Percentiles rank a stretch among this genome's conserved stretches.
Conservation (phyloP, 1,140 invertebrate genomes). For the Hycleus cichorii region DNA sequence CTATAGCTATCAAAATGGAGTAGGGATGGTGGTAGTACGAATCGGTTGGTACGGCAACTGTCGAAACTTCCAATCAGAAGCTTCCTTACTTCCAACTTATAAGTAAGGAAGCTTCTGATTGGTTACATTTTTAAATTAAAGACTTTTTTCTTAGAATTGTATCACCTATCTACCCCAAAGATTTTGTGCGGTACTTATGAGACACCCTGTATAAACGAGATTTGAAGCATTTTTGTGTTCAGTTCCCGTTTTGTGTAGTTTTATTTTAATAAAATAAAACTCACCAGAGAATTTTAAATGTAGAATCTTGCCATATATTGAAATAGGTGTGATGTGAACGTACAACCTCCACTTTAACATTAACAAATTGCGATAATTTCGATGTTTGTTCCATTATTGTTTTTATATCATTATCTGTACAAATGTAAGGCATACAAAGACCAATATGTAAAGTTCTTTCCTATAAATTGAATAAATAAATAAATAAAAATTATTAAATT, state of each 20-base stretch:
- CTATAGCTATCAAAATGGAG: too few species aligned
- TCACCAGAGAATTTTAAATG: slow-evolving; percentile 67
- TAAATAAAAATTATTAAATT: neutral
- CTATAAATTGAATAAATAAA: slow-evolving; percentile 36
- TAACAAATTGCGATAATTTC: slow-evolving; percentile 40
- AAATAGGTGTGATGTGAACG: slow-evolving; percentile 60
- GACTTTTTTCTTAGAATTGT: too few species aligned
- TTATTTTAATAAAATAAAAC: neutral
- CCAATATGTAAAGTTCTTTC: slow-evolving; percentile 58
- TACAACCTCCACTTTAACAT: slow-evolving; percentile 47
- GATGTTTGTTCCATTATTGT: slow-evolving; percentile 50
- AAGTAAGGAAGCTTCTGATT: too few species aligned
- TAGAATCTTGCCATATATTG: slow-evolving; percentile 56
- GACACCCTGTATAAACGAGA: too few species aligned
- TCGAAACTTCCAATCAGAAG: too few species aligned
- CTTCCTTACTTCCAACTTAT: too few species aligned
- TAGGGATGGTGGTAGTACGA: too few species aligned
- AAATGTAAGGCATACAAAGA: slow-evolving; percentile 63
- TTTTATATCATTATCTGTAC: slow-evolving; percentile 53
- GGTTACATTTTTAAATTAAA: too few species aligned
- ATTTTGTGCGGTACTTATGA: too few species aligned
- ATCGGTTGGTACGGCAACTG: too few species aligned
- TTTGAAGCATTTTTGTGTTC: too few species aligned
- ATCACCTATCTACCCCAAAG: too few species aligned
- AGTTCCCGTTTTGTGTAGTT: neutral